Conservation (phyloP, 2,888 invertebrate genomes). For the Lottia scabra region DNA sequence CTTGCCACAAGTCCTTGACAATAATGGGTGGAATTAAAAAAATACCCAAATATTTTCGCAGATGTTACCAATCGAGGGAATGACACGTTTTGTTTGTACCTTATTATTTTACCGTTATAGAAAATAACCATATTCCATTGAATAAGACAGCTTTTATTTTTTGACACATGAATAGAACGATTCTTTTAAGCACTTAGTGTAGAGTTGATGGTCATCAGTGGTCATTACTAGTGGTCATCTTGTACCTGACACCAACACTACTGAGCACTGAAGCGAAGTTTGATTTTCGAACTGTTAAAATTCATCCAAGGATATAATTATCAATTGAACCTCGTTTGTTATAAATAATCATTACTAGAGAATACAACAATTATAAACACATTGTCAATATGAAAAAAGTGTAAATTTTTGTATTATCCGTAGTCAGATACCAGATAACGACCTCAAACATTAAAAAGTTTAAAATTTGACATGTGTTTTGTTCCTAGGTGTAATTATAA, state of each 20-base stretch:
- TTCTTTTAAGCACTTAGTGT: too few relatives aligned
- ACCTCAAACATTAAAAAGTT: background rate
- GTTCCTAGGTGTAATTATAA: background rate
- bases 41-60: background rate
- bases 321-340: background rate
- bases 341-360: background rate
- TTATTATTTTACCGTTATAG: slow-evolving; percentile 3
- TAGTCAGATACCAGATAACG: too few relatives aligned
- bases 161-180: background rate
- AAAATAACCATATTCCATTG: background rate
- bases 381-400: background rate
- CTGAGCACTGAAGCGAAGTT: background rate
- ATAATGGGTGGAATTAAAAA: too few relatives aligned
- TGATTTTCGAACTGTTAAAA: background rate
- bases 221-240: background rate
- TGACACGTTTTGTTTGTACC: background rate
- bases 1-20: too few relatives aligned
- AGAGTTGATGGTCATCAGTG: too few relatives aligned
- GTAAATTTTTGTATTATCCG: background rate
- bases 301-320: background rate
- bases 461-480: background rate
- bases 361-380: background rate
- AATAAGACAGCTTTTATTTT: background rate
- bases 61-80: background rate
- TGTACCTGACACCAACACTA: background rate